Evolutionary conservation across 2,888 invertebrate genomes (phyloP), one percentile per base, ranked within the genome.

Genomic region (Patella caerulea): DNA sequence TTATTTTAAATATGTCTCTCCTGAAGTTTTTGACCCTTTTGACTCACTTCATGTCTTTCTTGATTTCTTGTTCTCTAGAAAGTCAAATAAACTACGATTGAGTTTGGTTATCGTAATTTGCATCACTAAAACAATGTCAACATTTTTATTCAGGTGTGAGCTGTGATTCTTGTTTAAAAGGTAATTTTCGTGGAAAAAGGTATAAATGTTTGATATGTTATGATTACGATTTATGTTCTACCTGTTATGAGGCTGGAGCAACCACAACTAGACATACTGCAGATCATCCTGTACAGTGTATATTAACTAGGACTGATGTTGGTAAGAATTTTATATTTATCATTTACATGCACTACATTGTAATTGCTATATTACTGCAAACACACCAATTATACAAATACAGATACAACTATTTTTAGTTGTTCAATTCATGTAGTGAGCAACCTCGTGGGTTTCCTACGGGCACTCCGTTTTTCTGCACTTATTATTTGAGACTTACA

Each of bases 191-290:
- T 93, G 98, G 98, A 90, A 95, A 97, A 92, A 95, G 99, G 90
- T 99, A 98, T 93, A 99, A 99, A 94, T 99, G 99, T 94, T 95
- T 99, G 92, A 95, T 98, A 90, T 99, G 99, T 94, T 98, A 97
- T 93, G 99, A 99, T 94, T 99, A 98, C 94, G 99, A 99, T 94
- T 94, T 99, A 90, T 99, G 99, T 93, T 96, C 97, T 90, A 95
- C 95, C 89, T 99, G 98, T 93, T 98, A 96, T 93, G 98, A 98
- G 92, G 86, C 88, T 29, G 90, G 90, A 71, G 89, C 90, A 19
- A 91, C 90, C 2, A 90, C 91, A 19, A 88, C 89, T 5, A 95
- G 97, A 89, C 99, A 99, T 93, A 95, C 96, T 86, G 95, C 96
- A 88, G 97, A 98, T 93, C 99, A 99, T 93, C 97, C 99, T 79